phyloP scores from a whole-genome alignment of 2,797 vertebrate genomes.

The Iguana delicatissima region DNA sequence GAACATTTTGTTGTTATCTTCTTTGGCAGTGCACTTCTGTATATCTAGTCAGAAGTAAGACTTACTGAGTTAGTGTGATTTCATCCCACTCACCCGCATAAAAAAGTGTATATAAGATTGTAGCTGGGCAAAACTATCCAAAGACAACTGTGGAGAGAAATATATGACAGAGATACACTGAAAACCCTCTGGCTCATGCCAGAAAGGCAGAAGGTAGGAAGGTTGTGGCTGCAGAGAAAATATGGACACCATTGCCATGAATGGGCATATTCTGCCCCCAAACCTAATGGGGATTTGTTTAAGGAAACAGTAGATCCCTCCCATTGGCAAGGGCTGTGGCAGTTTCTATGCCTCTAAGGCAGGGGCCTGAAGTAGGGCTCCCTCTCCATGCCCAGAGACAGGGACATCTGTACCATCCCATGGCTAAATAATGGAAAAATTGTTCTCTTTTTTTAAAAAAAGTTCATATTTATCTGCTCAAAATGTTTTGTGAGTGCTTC shows the following conservation, averaged over 20 bases:
- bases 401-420: neutral
- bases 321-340: neutral
- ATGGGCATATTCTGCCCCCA: neutral
- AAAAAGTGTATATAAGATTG: neutral
- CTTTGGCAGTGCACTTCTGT: slow-evolving; percentile 2
- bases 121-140: neutral
- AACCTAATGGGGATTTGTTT: neutral
- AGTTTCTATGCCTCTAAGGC: neutral
- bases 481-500: neutral
- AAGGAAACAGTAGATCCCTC: neutral
- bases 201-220: neutral
- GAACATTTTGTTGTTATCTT: slow-evolving; percentile 32
- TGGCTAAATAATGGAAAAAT: neutral
- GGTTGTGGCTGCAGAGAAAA: too few relatives aligned
- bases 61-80: neutral
- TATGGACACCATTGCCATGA: neutral
- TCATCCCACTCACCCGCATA: too few relatives aligned
- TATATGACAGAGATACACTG: neutral
- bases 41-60: neutral
- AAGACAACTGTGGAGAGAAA: neutral
- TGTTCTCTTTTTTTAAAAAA: too few relatives aligned
- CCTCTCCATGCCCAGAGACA: neutral
- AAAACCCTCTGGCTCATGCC: neutral
- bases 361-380: neutral
- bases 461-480: neutral